Base-by-base conservation (phyloP, 2,888 invertebrate species). In the Steromphala cineraria region DNA sequence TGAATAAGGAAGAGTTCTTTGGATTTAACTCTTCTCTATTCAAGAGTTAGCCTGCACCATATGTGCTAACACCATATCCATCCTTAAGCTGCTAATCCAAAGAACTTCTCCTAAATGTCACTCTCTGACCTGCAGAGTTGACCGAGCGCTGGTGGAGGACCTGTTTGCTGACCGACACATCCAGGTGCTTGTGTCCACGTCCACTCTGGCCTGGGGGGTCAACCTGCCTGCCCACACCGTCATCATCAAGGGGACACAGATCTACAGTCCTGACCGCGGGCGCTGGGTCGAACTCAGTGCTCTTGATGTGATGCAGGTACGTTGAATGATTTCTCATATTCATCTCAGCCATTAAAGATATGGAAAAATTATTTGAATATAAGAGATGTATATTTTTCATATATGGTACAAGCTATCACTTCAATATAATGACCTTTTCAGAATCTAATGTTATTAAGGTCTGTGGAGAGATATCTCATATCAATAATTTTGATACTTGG, bases 171-270 rank as follows among this genome's bases (percentile, higher is more conserved):
- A 99, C 93, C 95, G 98, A 79, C 99, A 99, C 92, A 98, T 99
- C 93, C 98, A 99, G 95, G 93, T 93, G 62, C 94, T 99, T 40
- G 98, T 99, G 0, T 99, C 99, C 0, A 99, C 99, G 0, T 98
- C 99, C 0, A 99, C 99, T 0, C 94, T 99, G 24, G 99, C 99
- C 15, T 99, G 99, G 99, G 99, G 99, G 93, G 99, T 99, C 40
- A 99, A 99, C 94, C 95, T 99, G 71, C 99, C 99, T 0, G 99
- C 99, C 0, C 99, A 99, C 93, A 99, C 99, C 0, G 99, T 99
- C 76, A 98, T 98, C 84, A 97, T 98, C 88, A 99, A 99, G 93
- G 99, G 99, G 31, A 99, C 99, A 0, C 98, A 99, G 93, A 97
- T 99, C 80, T 99, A 99, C 94, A 98, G 97, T 91, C 98, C 99